Base-by-base conservation (phyloP, 2,113 vertebrate genomes). In the Ariopsis seemanni region DNA sequence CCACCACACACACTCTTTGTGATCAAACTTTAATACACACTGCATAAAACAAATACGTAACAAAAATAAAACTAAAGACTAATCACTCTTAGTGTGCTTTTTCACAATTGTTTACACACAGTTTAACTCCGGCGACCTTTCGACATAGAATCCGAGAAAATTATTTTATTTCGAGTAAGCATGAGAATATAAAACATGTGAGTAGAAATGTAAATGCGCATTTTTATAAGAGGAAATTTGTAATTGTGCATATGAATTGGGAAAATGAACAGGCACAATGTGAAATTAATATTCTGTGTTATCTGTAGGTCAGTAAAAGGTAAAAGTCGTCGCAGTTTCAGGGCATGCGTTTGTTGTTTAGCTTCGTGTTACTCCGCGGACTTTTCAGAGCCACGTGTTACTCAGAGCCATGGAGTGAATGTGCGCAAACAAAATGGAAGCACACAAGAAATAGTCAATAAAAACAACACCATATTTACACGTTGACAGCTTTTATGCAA, bases 11-110 rank as follows among this genome's bases (percentile, higher is more conserved):
- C 27, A 72, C 42, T 48, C 3, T 74, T 74, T 50, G 22, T 4
- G 50, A 77, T 77, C 9, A 52, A 75, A 77, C 74, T 77, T 77
- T 77, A 77, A 52, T 77, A 77, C 74, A 77, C 74, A 77, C 48
- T 53, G 22, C 74, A 74, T 48, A 74, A 50, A 74, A 72, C 15
- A 22, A 72, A 27, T 17, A 77, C 7, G 11, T 77, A n/a, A 77
- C 11, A 50, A 77, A 77, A 77, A 75, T 7, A 72, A 72, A 74
- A 50, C 3, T 22, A 48, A 77, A 77, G 48, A 14, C 11, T 11
- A 25, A 77, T 77, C 9, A 25, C n/a, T 74, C 71, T 52, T 5
- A 5, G 18, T 77, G 42, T 52, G 50, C 74, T 53, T 52, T 53
- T 52, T 77, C 48, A 77, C 74, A 53, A 50, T n/a, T 22, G 12